Conservation (phyloP, 2,797 vertebrate species). For the Enteromius fasciolatus region DNA sequence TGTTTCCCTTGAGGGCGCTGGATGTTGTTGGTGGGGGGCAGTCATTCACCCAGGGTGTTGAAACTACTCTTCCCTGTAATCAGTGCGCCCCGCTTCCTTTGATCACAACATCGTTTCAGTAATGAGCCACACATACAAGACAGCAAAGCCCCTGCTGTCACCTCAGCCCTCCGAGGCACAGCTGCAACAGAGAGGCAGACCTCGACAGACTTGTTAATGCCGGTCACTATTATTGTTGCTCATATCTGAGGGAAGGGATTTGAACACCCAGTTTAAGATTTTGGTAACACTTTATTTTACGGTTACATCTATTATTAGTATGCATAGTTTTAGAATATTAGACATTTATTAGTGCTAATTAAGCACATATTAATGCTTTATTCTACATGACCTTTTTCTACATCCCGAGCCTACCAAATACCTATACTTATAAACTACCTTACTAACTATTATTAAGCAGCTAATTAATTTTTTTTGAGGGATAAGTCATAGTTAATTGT, state of each 20-base stretch:
- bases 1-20: neutral
- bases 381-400: too few species aligned
- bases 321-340: too few species aligned
- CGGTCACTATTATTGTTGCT: neutral
- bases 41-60: constrained; percentile 63
- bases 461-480: too few species aligned
- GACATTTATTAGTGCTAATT: too few species aligned
- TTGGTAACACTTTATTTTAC: too few species aligned
- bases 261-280: neutral
- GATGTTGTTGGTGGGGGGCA: constrained; percentile 61
- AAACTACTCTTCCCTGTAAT: constrained; percentile 71
- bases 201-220: neutral
- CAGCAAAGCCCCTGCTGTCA: constrained; percentile 61
- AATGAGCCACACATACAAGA: constrained; percentile 68
- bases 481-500: too few species aligned
- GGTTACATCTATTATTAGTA: too few species aligned
- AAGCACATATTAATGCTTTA: too few species aligned
- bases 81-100: constrained; percentile 70
- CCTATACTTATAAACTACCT: too few species aligned
- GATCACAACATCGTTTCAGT: constrained; percentile 70
- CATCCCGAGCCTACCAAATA: too few species aligned
- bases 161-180: constrained; percentile 60
- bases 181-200: constrained; percentile 61
- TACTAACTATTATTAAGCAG: too few species aligned
- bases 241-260: neutral